Base-by-base conservation (phyloP, 1,140 invertebrate species). In the Drosophila seguyi region DNA sequence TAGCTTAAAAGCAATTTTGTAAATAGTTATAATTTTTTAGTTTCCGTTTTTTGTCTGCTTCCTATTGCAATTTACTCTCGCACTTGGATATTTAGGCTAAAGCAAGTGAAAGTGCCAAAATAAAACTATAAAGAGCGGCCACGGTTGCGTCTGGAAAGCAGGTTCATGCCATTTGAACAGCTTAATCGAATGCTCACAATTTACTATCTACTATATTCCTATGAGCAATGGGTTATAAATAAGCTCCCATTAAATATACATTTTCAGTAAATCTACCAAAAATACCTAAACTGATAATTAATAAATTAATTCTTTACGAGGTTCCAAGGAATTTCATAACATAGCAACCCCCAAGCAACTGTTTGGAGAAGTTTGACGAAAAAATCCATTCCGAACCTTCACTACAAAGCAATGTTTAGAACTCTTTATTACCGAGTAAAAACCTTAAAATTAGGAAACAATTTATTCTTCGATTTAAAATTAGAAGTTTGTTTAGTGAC, bases 21-120 rank as follows among this genome's bases (percentile, higher is more conserved):
- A 48, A 31, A 22, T 31, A 13, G 11, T 22, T 59, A 22, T 31
- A n/a, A 13, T 7, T 22, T 48, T 31, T 4, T 6, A 31, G 18
- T 22, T 16, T 5, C 1, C 7, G 13, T 48, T 22, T 29, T 29
- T 8, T n/a, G 29, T 22, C 29, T 31, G 20, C 16, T 48, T 48
- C 11, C 41, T 22, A 47, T 48, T 27, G 8, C 57, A 22, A 48
- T 59, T 59, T 47, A 13, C 10, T n/a, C 22, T 39, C 42, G 14
- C 44, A 48, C 18, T 42, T 42, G 29, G 48, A 66, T 72, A 80
- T 78, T 77, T 81, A 34, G 81, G 73, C 22, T 76, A 79, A 48
- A 48, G 59, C 53, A 87, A 81, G 87, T 91, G 87, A 91, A 91
- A 91, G 84, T 79, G 81, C 53, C 10, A 34, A 52, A 53, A 52